These are phyloP conservation scores for Pollenia angustigena DNA, from an alignment of 2,888 invertebrate species.

Conservation along the genomic window DNA sequence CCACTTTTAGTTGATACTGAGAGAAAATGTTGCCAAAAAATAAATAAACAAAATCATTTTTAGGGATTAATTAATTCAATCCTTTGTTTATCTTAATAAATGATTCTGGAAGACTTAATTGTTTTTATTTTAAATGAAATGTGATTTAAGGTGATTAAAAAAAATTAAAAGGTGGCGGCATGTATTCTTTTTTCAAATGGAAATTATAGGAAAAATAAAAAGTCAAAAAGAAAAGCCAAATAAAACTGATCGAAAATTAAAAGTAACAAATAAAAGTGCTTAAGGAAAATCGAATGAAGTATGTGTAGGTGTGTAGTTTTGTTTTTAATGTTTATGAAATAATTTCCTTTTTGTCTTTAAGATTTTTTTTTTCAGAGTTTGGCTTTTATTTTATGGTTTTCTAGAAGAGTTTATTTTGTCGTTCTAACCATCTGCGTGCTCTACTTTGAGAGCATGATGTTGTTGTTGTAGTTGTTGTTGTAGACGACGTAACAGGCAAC, in stretches of 20 bases:
- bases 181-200: conserved; percentile 68
- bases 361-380: conserved; percentile 60
- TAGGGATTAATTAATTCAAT: conserved; percentile 12
- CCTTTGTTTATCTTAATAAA: neutral
- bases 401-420: conserved; percentile 69
- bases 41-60: conserved; percentile 19
- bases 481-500: conserved; percentile 27
- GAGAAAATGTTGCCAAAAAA: conserved; percentile 52
- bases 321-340: conserved; percentile 49
- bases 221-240: conserved; percentile 70
- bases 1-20: conserved; percentile 47
- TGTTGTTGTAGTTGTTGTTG: conserved; percentile 75
- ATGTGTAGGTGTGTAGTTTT: conserved; percentile 37
- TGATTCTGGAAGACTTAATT: conserved; percentile 33
- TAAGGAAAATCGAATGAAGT: conserved; percentile 33
- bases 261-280: conserved; percentile 40
- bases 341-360: conserved; percentile 34
- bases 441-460: conserved; percentile 63
- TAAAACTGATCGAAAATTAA: conserved; percentile 63
- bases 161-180: conserved; percentile 61
- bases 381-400: conserved; percentile 70
- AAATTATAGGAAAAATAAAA: conserved; percentile 55
- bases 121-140: conserved; percentile 55
- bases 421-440: conserved; percentile 83
- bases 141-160: conserved; percentile 36